These are phyloP conservation scores for Cervus canadensis DNA, from an alignment of 2,113 vertebrate species.

Conservation along the genomic window DNA sequence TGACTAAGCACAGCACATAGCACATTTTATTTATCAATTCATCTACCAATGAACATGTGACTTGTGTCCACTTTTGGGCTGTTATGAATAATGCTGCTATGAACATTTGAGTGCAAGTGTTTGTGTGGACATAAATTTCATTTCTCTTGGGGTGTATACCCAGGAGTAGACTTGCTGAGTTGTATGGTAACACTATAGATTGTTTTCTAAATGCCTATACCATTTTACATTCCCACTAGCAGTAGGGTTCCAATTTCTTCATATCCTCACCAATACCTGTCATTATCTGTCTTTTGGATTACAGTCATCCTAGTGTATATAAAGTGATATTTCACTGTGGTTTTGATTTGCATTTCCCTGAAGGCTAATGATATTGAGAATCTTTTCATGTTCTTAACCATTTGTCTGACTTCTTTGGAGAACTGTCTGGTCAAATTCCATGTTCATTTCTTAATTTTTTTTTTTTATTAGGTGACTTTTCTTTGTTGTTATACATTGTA, in stretches of 20 bases:
- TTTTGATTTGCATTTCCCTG: background rate
- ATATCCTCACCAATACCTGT: background rate
- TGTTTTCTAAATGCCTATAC: background rate
- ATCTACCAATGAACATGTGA: background rate
- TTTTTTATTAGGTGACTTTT: background rate
- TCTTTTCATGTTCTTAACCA: background rate
- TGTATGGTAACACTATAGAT: background rate
- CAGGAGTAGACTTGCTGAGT: background rate
- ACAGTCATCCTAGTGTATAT: background rate
- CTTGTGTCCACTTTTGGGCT: background rate
- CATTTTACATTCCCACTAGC: background rate
- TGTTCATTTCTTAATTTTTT: background rate
- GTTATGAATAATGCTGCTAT: background rate
- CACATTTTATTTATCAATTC: background rate
- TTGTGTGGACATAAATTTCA: background rate
- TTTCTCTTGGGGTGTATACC: background rate
- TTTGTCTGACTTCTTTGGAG: background rate
- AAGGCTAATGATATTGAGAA: background rate
- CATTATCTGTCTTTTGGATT: background rate
- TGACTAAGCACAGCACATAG: background rate
- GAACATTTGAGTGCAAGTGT: background rate
- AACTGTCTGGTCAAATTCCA: background rate
- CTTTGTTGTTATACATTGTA: background rate
- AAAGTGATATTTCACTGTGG: background rate
- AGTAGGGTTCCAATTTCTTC: background rate